Percentiles rank a stretch among this genome's conserved stretches.
Conservation (phyloP, 2,888 invertebrate genomes). For the Papilio elwesi region DNA sequence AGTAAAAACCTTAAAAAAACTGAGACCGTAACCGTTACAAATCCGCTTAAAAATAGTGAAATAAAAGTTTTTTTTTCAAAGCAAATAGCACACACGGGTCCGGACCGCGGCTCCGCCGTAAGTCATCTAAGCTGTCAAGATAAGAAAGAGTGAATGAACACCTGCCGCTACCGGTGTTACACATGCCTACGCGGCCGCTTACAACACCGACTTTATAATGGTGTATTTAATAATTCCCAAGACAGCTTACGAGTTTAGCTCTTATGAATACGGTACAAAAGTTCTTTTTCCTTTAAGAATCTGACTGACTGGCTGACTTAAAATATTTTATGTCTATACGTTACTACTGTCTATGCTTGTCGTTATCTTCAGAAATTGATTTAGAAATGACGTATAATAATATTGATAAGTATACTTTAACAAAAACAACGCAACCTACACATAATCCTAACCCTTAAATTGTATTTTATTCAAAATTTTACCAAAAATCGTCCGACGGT, state of each 20-base stretch:
- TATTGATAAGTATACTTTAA: constrained; percentile 77
- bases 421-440: constrained; percentile 57
- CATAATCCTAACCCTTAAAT: too few relatives aligned
- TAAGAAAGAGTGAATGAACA: constrained; percentile 83
- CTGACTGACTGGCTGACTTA: constrained; percentile 47
- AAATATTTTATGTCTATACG: constrained; percentile 60
- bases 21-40: constrained; percentile 79
- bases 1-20: constrained; percentile 57
- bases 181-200: constrained; percentile 73
- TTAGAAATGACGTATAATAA: constrained; percentile 69
- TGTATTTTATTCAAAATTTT: too few relatives aligned
- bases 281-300: constrained; percentile 56
- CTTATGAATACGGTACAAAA: constrained; percentile 54
- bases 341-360: constrained; percentile 64
- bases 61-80: constrained; percentile 62
- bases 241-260: constrained; percentile 50
- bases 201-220: constrained; percentile 57
- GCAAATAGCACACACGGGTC: constrained; percentile 76
- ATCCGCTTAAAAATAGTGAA: constrained; percentile 76
- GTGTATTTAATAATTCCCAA: constrained; percentile 56
- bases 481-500: too few relatives aligned
- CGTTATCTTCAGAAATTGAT: constrained; percentile 75
- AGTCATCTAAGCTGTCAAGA: constrained; percentile 83
- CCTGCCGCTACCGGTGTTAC: constrained; percentile 82
- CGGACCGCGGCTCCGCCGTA: constrained; percentile 68